Base-by-base conservation (phyloP, 2,888 invertebrate genomes). In the Myopa testacea region DNA sequence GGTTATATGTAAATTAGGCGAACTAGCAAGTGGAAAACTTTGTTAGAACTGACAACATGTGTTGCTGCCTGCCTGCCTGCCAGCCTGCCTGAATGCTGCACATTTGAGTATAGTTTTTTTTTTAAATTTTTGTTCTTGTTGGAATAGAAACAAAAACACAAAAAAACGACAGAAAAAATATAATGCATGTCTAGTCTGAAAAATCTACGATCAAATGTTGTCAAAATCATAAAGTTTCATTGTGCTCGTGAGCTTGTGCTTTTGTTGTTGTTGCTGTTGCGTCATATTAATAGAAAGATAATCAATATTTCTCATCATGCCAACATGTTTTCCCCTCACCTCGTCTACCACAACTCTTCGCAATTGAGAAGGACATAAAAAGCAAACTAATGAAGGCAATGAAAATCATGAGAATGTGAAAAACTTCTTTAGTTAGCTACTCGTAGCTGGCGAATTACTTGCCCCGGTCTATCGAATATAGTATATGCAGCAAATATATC, bases 11-110 rank as follows among this genome's bases (percentile, higher is more conserved):
- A 63, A 63, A 63, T 63, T 63, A 63, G 62, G 26, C 62, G 62
- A 63, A 63, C 62, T 12, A 19, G 62, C 62, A 63, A 63, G 62
- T 34, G 62, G 62, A 63, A 63, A 63, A 63, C 62, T 63, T 63
- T 63, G 34, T 63, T 63, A 63, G 62, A 63, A 26, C 26, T 34
- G 62, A 26, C 62, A 34, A 63, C 62, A 63, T 63, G 62, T 63
- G 62, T 34, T 63, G 19, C 62, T 63, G 50, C 50, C 10, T 50
- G 50, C 50, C 10, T 50, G 50, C 50, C 50, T 50, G 50, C 50
- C 50, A 50, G 26, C 50, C 8, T 14, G 50, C 50, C 50, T 50
- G 10, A 50, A 14, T 8, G 14, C 50, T 50, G 26, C 26, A 26
- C 26, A 2, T 26, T 26, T 26, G 1, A 26, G 26, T 26, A 26